Evolutionary conservation across 2,888 invertebrate species (phyloP), one percentile per base, ranked within the genome.

Genomic region (Cistogaster globosa): DNA sequence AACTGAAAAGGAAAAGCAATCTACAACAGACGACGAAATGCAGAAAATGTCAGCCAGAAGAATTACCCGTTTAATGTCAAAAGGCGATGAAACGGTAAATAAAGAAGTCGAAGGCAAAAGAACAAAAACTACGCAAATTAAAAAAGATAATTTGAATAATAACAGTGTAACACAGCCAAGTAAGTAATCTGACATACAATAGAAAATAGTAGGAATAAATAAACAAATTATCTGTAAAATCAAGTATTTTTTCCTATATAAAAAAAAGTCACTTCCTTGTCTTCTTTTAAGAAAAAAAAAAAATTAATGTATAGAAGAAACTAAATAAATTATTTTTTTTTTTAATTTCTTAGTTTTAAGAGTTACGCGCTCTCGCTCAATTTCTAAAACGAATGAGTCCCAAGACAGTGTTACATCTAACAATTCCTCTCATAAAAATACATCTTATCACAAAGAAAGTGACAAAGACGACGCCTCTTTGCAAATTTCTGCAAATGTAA

Each of bases 1-100:
- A 36, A 65, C 4, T 7, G 53, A 62, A 1, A 36, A 18, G 18
- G 16, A 38, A 26, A 57, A 51, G 20, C 38, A 60, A 38, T 1
- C 16, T 48, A 20, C 9, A 38, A 12, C 48, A 8, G 60, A 36
- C 16, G 16, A 71, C 12, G 0, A 20, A 12, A 12, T 8, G 2
- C 26, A 65, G 5, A 14, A 14, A 57, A 48, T 26, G 18, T 68
- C 86, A 16, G 22, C 80, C 20, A 65, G 58, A 53, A 77, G 86
- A 11, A 62, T 76, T 8, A 87, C 86, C 4, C 79, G 87, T 18
- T 32, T 77, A 7, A 81, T 67, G 63, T 86, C 87, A 1, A 76
- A 48, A 26, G 11, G 32, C 0, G 68, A 78, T 14, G 84, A 79
- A 26, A 26, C 11, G 9, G 32, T 57, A 8, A 65, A 26, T n/a